Evolutionary conservation across 2,113 vertebrate species (phyloP), one percentile per base, ranked within the genome.

Genomic region (Gnathonemus echidnorhynchus): DNA sequence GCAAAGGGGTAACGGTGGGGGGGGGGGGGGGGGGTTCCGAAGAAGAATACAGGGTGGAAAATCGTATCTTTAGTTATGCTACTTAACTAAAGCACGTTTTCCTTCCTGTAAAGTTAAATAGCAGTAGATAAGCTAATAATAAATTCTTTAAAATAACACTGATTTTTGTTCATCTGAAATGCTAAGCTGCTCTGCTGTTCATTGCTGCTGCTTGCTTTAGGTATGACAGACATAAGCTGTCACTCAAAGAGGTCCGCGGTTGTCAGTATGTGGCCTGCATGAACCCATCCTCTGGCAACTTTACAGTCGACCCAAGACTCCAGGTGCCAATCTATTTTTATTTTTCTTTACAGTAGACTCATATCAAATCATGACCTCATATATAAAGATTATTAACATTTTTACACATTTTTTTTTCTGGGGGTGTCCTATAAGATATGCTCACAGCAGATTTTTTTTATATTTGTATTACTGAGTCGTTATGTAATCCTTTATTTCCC

Each of bases 281-380:
- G 96, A 98, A 98, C 91, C 96, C 96, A 89, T 94, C 92, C 31
- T 94, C 95, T 92, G 97, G 97, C 62, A 97, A 94, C 91, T 98
- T 97, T 90, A 93, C 92, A 2, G 91, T 97, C 92, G 97, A 95
- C 88, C 95, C 96, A n/a, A 94, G 96, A 86, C 94, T 98, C 3
- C 97, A 97, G 95, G 96, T 98, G 91, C 10, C 56, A 3, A 92
- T 88, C 13, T 5, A 45, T 83, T 56, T 42, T 17, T 17, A 31
- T 5, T 15, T 4, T 53, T 31, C 9, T 52, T 19, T 13, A 27
- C 21, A 19, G 39, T 48, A n/a, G 15, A 80, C 35, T 77, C 70
- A 19, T 42, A 80, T 17, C n/a, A 39, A 77, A 39, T 42, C 74
- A 19, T 42, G 15, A 42, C 74, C 74, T 42, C 35, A 17, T 17